Percentiles rank a stretch among this genome's conserved stretches.
Evolutionary conservation across 1,140 invertebrate species (phyloP).

Genomic region (Drosophila malerkotliana): DNA sequence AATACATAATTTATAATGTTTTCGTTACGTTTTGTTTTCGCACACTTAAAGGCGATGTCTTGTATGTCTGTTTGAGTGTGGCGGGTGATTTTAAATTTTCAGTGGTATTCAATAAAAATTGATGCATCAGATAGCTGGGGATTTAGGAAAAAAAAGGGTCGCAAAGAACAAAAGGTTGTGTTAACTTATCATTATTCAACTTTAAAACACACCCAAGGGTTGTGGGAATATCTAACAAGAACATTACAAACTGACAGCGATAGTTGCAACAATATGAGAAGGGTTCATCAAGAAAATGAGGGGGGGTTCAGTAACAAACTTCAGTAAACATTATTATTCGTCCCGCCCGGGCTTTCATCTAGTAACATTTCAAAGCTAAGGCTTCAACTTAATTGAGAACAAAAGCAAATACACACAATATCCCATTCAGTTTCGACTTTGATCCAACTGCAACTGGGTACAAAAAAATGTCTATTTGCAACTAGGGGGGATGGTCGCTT

Average conservation of each 20-base stretch:
- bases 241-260: background rate
- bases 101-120: conserved; percentile 10
- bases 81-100: conserved; percentile 18
- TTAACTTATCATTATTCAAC: background rate
- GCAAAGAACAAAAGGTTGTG: conserved; percentile 1
- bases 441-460: conserved; percentile 17
- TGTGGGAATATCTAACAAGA: background rate
- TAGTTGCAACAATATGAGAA: background rate
- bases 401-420: conserved; percentile 21
- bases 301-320: background rate
- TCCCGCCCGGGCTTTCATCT: background rate
- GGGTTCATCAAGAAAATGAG: background rate
- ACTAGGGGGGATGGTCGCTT: conserved; percentile 17
- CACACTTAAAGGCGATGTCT: conserved; percentile 46
- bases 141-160: background rate
- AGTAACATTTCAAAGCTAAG: conserved; percentile 34
- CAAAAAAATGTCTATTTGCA: conserved; percentile 35
- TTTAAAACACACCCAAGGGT: background rate
- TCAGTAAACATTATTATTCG: conserved; percentile 1
- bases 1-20: conserved; percentile 83
- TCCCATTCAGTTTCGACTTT: conserved; percentile 16
- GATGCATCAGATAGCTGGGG: conserved; percentile 1
- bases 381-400: conserved; percentile 26
- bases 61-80: conserved; percentile 17
- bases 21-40: conserved; percentile 69